Evolutionary conservation across 2,888 invertebrate species (phyloP).

Genomic region (Epicampocera succincta): DNA sequence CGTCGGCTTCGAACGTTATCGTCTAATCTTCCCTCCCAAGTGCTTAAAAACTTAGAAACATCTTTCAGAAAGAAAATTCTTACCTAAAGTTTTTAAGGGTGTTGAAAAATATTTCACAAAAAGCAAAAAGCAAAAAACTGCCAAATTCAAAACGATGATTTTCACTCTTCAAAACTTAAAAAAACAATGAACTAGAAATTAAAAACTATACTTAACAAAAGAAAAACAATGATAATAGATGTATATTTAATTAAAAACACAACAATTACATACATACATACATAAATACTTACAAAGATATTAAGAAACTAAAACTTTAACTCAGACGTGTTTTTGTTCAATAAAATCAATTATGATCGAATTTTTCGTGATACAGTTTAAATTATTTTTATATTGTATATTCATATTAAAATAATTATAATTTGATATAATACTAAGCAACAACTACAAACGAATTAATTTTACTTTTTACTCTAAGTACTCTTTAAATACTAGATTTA

Average conservation of each 20-base stretch:
- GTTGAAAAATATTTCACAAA: background rate
- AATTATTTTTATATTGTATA: constrained; percentile 58
- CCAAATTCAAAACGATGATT: constrained; percentile 55
- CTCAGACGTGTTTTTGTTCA: constrained; percentile 39
- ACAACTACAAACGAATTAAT: constrained; percentile 37
- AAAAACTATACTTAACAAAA: constrained; percentile 7
- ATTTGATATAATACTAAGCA: background rate
- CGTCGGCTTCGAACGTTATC: no score
- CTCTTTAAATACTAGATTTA: constrained; percentile 4
- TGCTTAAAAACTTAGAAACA: constrained; percentile 47
- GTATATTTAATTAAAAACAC: background rate
- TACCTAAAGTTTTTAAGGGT: constrained; percentile 3
- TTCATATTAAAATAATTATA: constrained; percentile 20
- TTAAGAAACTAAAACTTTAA: no score
- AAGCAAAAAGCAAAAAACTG: constrained; percentile 34
- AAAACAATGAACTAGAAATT: constrained; percentile 25
- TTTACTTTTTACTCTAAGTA: constrained; percentile 31
- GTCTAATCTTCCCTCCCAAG: constrained; percentile 43
- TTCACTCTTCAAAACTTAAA: constrained; percentile 26
- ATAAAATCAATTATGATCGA: constrained; percentile 62
- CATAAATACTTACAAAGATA: no score
- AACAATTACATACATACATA: background rate
- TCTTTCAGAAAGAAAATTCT: background rate
- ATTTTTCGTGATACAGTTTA: constrained; percentile 68
- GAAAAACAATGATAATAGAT: no score